Base-by-base conservation (phyloP, 2,888 invertebrate species). In the Aphrophora alni region DNA sequence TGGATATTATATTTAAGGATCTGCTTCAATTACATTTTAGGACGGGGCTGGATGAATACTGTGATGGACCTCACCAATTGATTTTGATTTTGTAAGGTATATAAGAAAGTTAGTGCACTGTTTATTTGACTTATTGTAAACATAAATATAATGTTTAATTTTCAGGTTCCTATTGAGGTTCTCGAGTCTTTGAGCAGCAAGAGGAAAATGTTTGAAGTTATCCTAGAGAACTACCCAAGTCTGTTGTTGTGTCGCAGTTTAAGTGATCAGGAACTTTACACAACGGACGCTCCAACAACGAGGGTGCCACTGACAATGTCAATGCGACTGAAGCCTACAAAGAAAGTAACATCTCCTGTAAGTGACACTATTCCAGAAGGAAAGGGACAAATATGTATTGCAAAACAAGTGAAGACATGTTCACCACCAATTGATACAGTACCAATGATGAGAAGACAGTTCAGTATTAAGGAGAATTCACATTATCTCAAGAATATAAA, bases 201-300 rank as follows among this genome's bases (percentile, higher is more conserved):
- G 86, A 92, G 92, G 82, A 91, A 91, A 75, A 88, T 94, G 7
- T 94, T 93, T 88, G 93, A 92, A 82, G 92, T 94, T 14, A 92
- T 94, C 81, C 87, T 94, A 83, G 93, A 93, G 86, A 94, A 94
- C 86, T 94, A 94, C 87, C 94, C 94, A 5, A 92, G 92, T 78
- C 87, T 94, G 51, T 87, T 94, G 79, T 89, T 91, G 69, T 90
- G 93, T 83, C 89, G 92, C 85, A 92, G 93, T 85, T 89, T 90
- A 76, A 93, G 93, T 0, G 93, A 93, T 84, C 92, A 92, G 77
- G 85, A 59, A 21, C 59, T 59, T 4, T 21, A 21, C n/a, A 44
- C 74, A 25, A 5, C 59, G 3, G 33, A 72, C 17, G 21, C 0
- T 89, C 89, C 80, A 80, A 85, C 82, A 12, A 88, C 88, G 17